These are phyloP conservation scores for Ennomos fuscantarius DNA, from an alignment of 2,888 invertebrate genomes.

Conservation along the genomic window DNA sequence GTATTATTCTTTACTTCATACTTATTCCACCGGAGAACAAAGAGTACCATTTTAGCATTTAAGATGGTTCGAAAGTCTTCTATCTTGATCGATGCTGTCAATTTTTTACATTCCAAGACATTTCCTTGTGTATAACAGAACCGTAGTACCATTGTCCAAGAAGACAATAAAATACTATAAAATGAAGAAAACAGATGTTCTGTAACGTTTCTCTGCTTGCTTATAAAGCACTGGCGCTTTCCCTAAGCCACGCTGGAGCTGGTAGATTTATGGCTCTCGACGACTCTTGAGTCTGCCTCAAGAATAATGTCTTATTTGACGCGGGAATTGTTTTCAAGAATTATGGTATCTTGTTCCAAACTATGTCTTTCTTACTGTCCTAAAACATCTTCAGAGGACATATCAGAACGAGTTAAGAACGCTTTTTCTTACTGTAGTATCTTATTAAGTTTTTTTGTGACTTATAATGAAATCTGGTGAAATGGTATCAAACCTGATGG, in stretches of 20 bases:
- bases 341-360: background rate
- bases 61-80: too few relatives aligned
- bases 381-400: slow-evolving; percentile 18
- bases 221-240: slow-evolving; percentile 45
- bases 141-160: slow-evolving; percentile 12
- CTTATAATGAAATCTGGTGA: too few relatives aligned
- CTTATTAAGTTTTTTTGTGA: too few relatives aligned
- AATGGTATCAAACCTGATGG: too few relatives aligned
- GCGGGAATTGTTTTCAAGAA: slow-evolving; percentile 1
- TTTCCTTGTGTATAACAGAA: background rate
- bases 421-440: too few relatives aligned
- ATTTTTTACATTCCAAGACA: too few relatives aligned
- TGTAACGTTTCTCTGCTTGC: slow-evolving; percentile 35
- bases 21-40: too few relatives aligned
- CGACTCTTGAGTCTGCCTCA: slow-evolving; percentile 26
- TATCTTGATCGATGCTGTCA: too few relatives aligned
- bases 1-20: too few relatives aligned
- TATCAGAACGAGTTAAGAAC: too few relatives aligned
- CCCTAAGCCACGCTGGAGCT: slow-evolving; percentile 42
- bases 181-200: slow-evolving; percentile 22
- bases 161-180: slow-evolving; percentile 38
- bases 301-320: slow-evolving; percentile 6
- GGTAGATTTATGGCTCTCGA: slow-evolving; percentile 53
- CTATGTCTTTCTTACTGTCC: slow-evolving; percentile 33
- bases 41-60: too few relatives aligned